These are phyloP conservation scores for Zosterops hypoxanthus DNA, from an alignment of 2,113 vertebrate genomes.

Conservation along the genomic window DNA sequence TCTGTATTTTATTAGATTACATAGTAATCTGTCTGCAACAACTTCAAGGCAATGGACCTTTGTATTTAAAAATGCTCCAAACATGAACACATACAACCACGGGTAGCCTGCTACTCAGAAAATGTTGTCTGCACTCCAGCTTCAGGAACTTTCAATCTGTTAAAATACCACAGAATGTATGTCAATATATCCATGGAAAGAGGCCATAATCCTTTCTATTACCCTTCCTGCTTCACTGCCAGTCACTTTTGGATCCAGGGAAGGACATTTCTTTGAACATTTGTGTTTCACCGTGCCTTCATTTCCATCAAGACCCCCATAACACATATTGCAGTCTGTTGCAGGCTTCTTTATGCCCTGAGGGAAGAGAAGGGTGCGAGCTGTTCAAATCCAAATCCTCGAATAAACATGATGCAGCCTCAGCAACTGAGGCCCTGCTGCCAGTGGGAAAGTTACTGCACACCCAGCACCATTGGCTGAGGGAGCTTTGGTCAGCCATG, in stretches of 20 bases:
- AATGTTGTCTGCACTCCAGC: conserved; percentile 1
- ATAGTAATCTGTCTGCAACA: background rate
- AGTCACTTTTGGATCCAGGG: conserved; percentile 19
- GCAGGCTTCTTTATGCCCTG: conserved; percentile 40
- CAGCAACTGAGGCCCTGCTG: background rate
- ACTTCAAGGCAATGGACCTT: background rate
- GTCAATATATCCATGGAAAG: conserved; percentile 48
- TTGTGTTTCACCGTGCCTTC: conserved; percentile 37
- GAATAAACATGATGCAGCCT: background rate
- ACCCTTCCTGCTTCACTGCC: conserved; percentile 17
- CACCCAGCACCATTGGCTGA: background rate
- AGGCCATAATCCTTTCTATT: conserved; percentile 26
- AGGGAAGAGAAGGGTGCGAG: conserved; percentile 29
- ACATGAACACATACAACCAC: background rate
- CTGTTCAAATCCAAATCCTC: conserved; percentile 44
- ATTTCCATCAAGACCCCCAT: conserved; percentile 38
- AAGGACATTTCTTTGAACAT: conserved; percentile 42
- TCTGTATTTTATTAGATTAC: background rate
- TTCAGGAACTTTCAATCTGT: conserved; percentile 30
- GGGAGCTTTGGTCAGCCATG: background rate
- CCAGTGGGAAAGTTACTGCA: background rate
- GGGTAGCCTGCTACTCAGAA: background rate
- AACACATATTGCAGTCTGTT: conserved; percentile 63
- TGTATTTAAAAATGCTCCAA: background rate
- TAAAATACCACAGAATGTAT: conserved; percentile 24